These are phyloP conservation scores for Mythimna impura DNA, from an alignment of 2,888 invertebrate genomes.

Conservation along the genomic window DNA sequence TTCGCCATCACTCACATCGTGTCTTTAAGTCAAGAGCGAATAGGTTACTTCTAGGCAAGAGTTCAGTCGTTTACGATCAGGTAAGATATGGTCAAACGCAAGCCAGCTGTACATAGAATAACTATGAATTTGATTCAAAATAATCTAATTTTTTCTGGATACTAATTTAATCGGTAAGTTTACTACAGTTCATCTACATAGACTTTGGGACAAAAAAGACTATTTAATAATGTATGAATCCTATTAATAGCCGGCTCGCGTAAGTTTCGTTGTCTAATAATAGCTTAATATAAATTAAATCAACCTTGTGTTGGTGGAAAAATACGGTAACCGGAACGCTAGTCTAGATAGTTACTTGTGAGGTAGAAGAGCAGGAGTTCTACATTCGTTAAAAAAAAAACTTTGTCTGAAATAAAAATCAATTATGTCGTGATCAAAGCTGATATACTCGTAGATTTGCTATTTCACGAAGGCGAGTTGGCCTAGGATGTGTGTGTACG, in stretches of 20 bases:
- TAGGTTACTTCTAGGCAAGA: too few species aligned
- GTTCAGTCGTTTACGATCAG: too few species aligned
- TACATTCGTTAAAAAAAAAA: not conserved
- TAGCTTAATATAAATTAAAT: constrained; percentile 12
- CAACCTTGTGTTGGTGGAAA: constrained; percentile 59
- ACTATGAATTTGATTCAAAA: too few species aligned
- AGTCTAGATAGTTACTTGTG: not conserved
- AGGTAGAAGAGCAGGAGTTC: not conserved
- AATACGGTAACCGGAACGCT: constrained; percentile 47
- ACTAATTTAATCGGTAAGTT: not conserved
- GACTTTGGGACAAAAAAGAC: not conserved
- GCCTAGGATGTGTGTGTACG: too few species aligned
- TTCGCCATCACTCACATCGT: too few species aligned
- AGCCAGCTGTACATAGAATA: too few species aligned
- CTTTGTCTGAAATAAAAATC: not conserved
- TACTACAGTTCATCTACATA: not conserved
- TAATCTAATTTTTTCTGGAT: not conserved
- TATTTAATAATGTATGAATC: not conserved
- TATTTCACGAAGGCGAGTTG: too few species aligned
- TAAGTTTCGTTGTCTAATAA: not conserved
- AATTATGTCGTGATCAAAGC: too few species aligned
- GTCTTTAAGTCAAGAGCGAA: too few species aligned
- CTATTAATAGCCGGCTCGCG: constrained; percentile 31
- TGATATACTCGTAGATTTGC: too few species aligned
- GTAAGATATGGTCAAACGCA: too few species aligned